These are phyloP conservation scores for Ramazzottius varieornatus DNA, from an alignment of 2,888 invertebrate species.

Conservation along the genomic window DNA sequence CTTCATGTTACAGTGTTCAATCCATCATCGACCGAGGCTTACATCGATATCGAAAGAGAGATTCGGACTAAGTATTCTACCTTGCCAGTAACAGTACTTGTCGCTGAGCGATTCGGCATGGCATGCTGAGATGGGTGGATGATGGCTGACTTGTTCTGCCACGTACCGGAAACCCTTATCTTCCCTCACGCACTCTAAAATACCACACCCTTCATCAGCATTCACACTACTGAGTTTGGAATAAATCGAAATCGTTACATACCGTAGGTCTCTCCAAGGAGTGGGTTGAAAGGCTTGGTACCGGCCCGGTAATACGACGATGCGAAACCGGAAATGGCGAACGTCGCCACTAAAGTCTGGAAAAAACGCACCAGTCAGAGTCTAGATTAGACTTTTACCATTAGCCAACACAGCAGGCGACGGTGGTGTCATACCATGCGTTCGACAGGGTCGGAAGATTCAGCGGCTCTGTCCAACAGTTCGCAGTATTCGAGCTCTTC, in stretches of 20 bases:
- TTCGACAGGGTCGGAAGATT: conserved; percentile 36
- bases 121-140: conserved; percentile 54
- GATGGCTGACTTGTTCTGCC: conserved; percentile 58
- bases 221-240: no score
- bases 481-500: conserved; percentile 60
- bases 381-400: no score
- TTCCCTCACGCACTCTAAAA: conserved; percentile 39
- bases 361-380: no score
- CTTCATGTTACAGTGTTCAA: background rate
- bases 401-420: no score
- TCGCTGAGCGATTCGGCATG: conserved; percentile 38
- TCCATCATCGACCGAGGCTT: background rate
- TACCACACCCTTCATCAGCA: no score
- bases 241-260: background rate
- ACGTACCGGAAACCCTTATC: conserved; percentile 50
- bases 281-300: conserved; percentile 57
- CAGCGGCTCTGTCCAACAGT: conserved; percentile 44
- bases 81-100: conserved; percentile 50
- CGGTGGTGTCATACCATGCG: no score
- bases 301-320: conserved; percentile 44
- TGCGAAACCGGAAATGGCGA: conserved; percentile 53
- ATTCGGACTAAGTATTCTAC: conserved; percentile 10
- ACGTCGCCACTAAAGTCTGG: conserved; percentile 40
- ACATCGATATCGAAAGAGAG: background rate
- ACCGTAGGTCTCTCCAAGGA: conserved; percentile 46